Base-by-base conservation (phyloP, 2,888 invertebrate species). In the Capitulum mitella region DNA sequence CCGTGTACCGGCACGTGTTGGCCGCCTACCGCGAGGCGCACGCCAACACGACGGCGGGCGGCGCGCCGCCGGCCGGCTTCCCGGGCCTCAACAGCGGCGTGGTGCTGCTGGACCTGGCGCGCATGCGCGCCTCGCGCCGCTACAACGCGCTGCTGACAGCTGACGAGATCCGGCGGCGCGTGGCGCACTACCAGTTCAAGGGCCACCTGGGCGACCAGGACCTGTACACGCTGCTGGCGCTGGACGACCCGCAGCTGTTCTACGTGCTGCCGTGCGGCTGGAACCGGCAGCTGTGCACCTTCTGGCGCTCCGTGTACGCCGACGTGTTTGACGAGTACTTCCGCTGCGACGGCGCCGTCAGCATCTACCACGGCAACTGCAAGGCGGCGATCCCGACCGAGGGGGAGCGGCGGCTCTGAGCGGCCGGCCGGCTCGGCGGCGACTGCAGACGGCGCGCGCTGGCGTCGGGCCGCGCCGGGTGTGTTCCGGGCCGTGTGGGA, bases 61-160 rank as follows among this genome's bases (percentile, higher is more conserved):
- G 86, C 76, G 88, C 89, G 0, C 80, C 82, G 1, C 74, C 88
- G 22, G 86, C 87, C 0, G 87, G 87, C 10, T 83, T 85, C 83
- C 91, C 92, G n/a, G 93, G 94, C 1, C 91, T 92, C 83, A 94
- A 94, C 86, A 92, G 92, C 82, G 94, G 93, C 12, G 91, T 94
- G 1, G 88, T 94, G 54, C 86, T 94, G 70, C 87, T 94, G 77
- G 87, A 92, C 84, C 86, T 94, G 58, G 88, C 90, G 78, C 88
- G 88, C 82, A 89, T 93, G 85, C 86, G 92, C 81, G 85, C 87
- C 78, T 92, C 92, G 0, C 84, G 85, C 58, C 81, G 82, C 26
- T 78, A 70, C 78, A 78, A 78, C 74, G 46, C 19, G 70, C 54
- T 70, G 70, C 8, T 81, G 75, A 51, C 46, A 2, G 37, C 77